Evolutionary conservation across 2,113 vertebrate genomes (phyloP), one percentile per base, ranked within the genome.

Genomic region (Lipotes vexillifer): DNA sequence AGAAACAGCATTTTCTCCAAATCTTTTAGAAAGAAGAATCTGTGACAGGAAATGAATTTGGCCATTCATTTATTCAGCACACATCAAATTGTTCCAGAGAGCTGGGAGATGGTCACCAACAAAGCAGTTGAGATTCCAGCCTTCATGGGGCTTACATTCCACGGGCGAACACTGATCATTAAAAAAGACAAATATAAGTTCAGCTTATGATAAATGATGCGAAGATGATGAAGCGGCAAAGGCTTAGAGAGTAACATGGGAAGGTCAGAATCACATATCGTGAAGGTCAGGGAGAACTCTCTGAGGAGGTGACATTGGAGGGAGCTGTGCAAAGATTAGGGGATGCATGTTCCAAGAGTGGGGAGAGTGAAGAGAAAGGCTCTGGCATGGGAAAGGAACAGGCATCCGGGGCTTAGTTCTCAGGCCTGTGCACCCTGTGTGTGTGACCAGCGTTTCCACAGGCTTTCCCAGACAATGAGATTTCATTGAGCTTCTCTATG

Each of bases 351-450:
- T 36, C 15, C 27, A 66, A n/a, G 75, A 78, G 61, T 68, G 52
- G 52, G 8, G 12, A 23, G 4, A 38, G 6, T 7, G 17, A 74
- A 78, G 46, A 71, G 15, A 33, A 84, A 85, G 65, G 33, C 31
- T 46, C 31, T 4, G 21, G 36, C 18, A 49, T 0, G 6, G 55
- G 25, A 52, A 57, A 78, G 25, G 6, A 33, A 21, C 18, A 63
- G 59, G 18, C 5, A 27, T 14, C 3, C 0, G 1, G 3, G 1
- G 27, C 41, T 85, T 38, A 5, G 20, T 7, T 8, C 66, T n/a
- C 4, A 4, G n/a, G 21, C 21, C 4, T 1, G 0, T 15, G 61
- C 2, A 8, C 17, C 25, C 49, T 23, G 5, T 1, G 6, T 2
- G 8, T 17, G 5, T 41, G 31, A 17, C 5, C 4, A 71, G 38